Conservation (phyloP, 53 echinoderm and acorn worm genomes). For the Crossaster papposus region DNA sequence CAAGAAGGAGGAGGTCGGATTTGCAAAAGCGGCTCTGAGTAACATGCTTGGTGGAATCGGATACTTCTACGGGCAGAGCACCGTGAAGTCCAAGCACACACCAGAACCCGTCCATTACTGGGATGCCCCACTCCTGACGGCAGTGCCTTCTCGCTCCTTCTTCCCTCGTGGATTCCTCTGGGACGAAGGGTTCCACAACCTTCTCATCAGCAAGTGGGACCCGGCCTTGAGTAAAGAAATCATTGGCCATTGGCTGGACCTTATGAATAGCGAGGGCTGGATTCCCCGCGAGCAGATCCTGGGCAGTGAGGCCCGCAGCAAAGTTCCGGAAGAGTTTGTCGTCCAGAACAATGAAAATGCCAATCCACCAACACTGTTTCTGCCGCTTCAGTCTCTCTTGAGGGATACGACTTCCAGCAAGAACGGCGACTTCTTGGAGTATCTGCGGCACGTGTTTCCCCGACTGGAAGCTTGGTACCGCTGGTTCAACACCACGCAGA, state of each 20-base stretch:
- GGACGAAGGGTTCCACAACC: conserved; percentile 96
- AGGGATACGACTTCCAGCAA: conserved; percentile 61
- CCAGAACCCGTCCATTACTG: conserved; percentile 85
- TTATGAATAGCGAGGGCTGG: conserved; percentile 98
- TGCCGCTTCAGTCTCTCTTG: conserved; percentile 85
- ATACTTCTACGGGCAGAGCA: conserved; percentile 89
- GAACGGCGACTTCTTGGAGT: conserved; percentile 65
- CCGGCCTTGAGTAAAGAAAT: conserved; percentile 87
- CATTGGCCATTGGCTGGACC: conserved; percentile 95
- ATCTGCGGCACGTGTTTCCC: conserved; percentile 80
- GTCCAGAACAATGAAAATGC: conserved; percentile 95
- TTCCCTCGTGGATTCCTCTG: conserved; percentile 95
- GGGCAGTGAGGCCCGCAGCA: conserved; percentile 86
- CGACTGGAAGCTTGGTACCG: conserved; percentile 86
- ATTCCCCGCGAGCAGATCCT: conserved; percentile 98
- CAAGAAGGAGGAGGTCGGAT: conserved; percentile 57
- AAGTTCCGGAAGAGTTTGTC: conserved; percentile 95
- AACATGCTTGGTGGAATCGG: conserved; percentile 96
- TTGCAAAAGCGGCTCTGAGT: conserved; percentile 74
- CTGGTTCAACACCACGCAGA: conserved; percentile 95
- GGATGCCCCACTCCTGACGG: conserved; percentile 87
- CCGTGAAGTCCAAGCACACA: conserved; percentile 75
- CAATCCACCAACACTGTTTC: conserved; percentile 94
- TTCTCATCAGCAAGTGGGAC: conserved; percentile 97
- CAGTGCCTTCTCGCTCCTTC: conserved; percentile 95